These are phyloP conservation scores for Corydoras maculifer DNA, from an alignment of 2,113 vertebrate species.

Conservation along the genomic window DNA sequence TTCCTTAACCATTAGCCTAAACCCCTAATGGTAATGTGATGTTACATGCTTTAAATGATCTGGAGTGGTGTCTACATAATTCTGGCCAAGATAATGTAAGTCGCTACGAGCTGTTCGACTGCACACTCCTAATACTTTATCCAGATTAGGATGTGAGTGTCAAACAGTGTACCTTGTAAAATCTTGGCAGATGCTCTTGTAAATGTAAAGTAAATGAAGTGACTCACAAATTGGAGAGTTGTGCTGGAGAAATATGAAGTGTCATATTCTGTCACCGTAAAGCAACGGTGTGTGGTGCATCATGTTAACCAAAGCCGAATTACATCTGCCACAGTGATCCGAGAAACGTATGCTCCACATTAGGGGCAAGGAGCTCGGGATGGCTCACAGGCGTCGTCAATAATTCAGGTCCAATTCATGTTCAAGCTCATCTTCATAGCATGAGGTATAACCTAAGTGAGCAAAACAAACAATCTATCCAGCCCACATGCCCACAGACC, in stretches of 20 bases:
- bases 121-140: too few species aligned
- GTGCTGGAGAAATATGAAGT: background rate
- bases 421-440: conserved; percentile 11
- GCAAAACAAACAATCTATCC: conserved; percentile 36
- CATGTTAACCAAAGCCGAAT: conserved; percentile 43
- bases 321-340: conserved; percentile 48
- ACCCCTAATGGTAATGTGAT: too few species aligned
- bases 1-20: too few species aligned
- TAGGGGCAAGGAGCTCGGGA: conserved; percentile 48
- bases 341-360: conserved; percentile 51
- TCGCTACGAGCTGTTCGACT: too few species aligned
- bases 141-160: too few species aligned
- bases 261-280: conserved; percentile 45
- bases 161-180: too few species aligned
- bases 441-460: conserved; percentile 39
- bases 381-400: conserved; percentile 51
- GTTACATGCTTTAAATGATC: too few species aligned
- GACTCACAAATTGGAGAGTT: background rate
- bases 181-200: background rate
- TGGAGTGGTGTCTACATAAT: too few species aligned
- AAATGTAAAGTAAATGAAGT: background rate
- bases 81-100: too few species aligned
- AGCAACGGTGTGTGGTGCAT: conserved; percentile 44
- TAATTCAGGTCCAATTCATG: conserved; percentile 53
- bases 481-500: conserved; percentile 24